A percentile compares a stretch with the other conserved stretches of the same genome.
Conservation (phyloP, 1,140 invertebrate genomes). For the Apis laboriosa region DNA sequence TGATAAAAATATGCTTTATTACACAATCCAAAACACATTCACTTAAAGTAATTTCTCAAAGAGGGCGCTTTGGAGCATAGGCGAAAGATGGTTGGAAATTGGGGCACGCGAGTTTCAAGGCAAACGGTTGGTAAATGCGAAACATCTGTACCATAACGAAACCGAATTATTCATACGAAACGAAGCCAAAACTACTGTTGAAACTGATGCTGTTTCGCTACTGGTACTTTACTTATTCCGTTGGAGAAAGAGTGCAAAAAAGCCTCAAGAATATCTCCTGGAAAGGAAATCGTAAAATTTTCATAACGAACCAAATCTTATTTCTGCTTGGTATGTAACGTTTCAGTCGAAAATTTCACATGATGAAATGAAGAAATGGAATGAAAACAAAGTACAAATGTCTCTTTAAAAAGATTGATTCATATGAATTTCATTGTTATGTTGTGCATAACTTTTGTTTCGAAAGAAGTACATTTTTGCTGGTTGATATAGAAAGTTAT, state of each 20-base stretch:
- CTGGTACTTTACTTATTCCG: no score
- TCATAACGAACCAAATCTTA: neutral
- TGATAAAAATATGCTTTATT: neutral
- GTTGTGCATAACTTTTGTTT: no score
- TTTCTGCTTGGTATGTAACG: neutral
- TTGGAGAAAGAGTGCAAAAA: neutral
- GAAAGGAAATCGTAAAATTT: slow-evolving; percentile 13
- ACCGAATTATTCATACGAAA: slow-evolving; percentile 38
- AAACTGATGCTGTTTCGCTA: neutral
- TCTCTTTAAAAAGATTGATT: neutral
- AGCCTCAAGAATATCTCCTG: neutral
- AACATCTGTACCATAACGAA: slow-evolving; percentile 23
- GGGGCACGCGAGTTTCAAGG: neutral
- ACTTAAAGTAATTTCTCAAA: neutral
- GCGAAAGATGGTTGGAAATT: slow-evolving; percentile 3
- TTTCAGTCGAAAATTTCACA: neutral
- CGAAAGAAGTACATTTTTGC: no score
- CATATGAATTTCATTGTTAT: no score
- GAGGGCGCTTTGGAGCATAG: slow-evolving; percentile 8
- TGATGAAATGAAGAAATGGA: neutral
- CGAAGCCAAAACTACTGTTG: neutral
- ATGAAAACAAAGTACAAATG: neutral
- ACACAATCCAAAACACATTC: neutral
- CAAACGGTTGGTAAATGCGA: slow-evolving; percentile 8
- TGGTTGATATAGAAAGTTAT: no score